phyloP scores from a whole-genome alignment of 1,140 invertebrate genomes.

The Planococcus citri region DNA sequence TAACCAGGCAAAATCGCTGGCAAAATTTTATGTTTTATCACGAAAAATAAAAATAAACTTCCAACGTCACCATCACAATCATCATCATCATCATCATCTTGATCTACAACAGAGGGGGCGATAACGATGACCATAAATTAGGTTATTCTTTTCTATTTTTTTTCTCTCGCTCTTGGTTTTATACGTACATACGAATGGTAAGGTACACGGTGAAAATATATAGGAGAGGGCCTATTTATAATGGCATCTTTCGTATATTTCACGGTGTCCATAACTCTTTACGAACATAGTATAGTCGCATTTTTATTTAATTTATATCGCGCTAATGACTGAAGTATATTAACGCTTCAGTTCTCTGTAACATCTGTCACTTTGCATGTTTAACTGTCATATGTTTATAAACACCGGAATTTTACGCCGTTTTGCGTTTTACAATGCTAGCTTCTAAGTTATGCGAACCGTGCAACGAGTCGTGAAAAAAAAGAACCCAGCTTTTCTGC shows the following conservation, averaged over 20 bases:
- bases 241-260: conserved; percentile 10
- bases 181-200: not conserved
- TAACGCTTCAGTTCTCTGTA: conserved; percentile 11
- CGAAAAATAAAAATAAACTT: not conserved
- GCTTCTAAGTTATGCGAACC: too few species aligned
- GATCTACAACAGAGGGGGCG: too few species aligned
- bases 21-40: not conserved
- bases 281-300: not conserved
- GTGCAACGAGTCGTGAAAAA: too few species aligned
- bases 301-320: conserved; percentile 17
- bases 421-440: not conserved
- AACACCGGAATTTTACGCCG: conserved; percentile 5
- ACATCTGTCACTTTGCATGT: conserved; percentile 11
- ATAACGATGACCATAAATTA: not conserved
- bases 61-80: too few species aligned
- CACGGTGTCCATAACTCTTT: conserved; percentile 9
- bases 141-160: not conserved
- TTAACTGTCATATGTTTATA: conserved; percentile 5
- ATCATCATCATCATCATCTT: too few species aligned
- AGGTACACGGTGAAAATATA: too few species aligned
- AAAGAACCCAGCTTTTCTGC: too few species aligned
- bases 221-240: not conserved
- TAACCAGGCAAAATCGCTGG: too few species aligned
- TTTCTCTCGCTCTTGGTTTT: not conserved
- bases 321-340: conserved; percentile 12